Percentiles rank a stretch among this genome's conserved stretches.
Evolutionary conservation across 2,797 vertebrate species (phyloP).

Genomic region (Margarornis squamiger): DNA sequence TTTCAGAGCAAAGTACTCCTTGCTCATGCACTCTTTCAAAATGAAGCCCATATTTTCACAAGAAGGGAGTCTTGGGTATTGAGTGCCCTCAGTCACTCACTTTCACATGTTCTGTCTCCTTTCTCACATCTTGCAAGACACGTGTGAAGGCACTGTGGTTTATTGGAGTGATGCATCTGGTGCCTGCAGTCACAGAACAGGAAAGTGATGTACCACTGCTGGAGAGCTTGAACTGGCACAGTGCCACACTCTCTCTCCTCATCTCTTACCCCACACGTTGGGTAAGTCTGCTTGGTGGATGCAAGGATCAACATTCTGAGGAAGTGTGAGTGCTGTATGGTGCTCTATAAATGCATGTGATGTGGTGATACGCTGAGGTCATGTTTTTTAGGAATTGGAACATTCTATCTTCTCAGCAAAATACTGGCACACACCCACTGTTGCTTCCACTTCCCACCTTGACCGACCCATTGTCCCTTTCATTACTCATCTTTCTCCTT

Average conservation of each 20-base stretch:
- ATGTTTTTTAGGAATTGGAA: neutral
- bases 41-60: neutral
- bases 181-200: neutral
- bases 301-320: neutral
- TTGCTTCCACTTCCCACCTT: neutral
- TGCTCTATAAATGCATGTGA: neutral
- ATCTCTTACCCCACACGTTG: rapidly evolving
- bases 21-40: neutral
- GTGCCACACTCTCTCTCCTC: neutral
- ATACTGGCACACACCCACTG: neutral
- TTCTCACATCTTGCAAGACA: neutral
- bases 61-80: neutral
- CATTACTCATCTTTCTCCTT: neutral
- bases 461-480: neutral
- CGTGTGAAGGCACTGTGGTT: neutral
- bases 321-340: rapidly evolving
- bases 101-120: neutral
- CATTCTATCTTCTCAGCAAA: neutral
- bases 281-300: neutral
- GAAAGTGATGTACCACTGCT: neutral
- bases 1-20: neutral
- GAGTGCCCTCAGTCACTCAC: neutral
- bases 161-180: neutral
- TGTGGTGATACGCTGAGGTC: neutral
- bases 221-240: neutral